Evolutionary conservation across 1,140 invertebrate genomes (phyloP).

Genomic region (Lepidurus packardi): DNA sequence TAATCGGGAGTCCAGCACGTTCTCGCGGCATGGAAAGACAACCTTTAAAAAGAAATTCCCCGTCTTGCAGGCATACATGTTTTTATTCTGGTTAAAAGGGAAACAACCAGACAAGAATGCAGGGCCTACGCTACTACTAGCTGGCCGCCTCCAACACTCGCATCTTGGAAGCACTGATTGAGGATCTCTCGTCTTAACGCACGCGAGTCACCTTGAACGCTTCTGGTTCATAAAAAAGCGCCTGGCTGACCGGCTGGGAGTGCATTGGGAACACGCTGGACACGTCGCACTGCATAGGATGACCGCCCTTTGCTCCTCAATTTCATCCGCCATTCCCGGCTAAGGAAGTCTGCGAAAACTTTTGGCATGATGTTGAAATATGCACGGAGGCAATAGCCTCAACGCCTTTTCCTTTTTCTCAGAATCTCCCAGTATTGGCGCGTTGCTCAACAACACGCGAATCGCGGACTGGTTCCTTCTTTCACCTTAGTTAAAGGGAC

Average conservation of each 20-base stretch:
- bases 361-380: neutral
- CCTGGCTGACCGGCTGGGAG: neutral
- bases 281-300: no score
- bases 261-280: neutral
- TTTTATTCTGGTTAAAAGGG: neutral
- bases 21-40: neutral
- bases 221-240: neutral
- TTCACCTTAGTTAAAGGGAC: conserved; percentile 22
- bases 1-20: neutral
- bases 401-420: neutral
- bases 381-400: neutral
- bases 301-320: no score
- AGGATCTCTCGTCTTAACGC: neutral
- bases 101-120: conserved; percentile 9
- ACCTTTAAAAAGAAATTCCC: neutral
- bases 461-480: neutral
- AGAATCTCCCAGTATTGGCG: neutral
- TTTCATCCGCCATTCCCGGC: no score
- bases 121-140: neutral
- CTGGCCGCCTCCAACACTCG: neutral
- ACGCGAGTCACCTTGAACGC: neutral
- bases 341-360: no score
- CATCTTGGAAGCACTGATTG: neutral
- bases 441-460: neutral
- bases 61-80: neutral